Evolutionary conservation across 2,888 invertebrate genomes (phyloP).

Genomic region (Sisyra nigra): DNA sequence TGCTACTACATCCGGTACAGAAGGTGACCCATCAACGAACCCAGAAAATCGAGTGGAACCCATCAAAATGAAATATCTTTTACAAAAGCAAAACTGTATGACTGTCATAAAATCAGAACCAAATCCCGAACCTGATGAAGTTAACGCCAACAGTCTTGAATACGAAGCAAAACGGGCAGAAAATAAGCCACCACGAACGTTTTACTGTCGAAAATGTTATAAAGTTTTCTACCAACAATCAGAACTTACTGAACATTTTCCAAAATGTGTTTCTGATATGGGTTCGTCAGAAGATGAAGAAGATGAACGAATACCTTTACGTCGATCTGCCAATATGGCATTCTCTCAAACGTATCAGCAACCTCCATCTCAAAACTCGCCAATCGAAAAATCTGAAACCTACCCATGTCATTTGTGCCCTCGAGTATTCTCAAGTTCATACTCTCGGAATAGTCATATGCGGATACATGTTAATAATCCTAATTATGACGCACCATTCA

Average conservation of each 20-base stretch:
- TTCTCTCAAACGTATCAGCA: too few species aligned
- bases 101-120: background rate
- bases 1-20: background rate
- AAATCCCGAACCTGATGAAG: background rate
- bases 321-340: too few species aligned
- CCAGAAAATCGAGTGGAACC: conserved; percentile 1
- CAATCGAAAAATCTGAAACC: background rate
- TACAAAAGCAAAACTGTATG: background rate
- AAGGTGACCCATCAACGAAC: background rate
- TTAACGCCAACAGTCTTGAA: background rate
- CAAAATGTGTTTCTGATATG: background rate
- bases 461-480: conserved; percentile 5
- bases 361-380: background rate
- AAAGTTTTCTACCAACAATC: conserved; percentile 4
- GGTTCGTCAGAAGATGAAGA: too few species aligned
- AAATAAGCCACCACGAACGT: conserved; percentile 1
- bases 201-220: conserved; percentile 8
- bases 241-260: conserved; percentile 2
- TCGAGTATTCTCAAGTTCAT: background rate
- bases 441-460: conserved; percentile 9
- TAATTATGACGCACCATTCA: background rate
- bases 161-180: background rate
- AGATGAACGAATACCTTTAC: too few species aligned
- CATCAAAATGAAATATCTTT: conserved; percentile 6
- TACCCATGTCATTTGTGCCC: conserved; percentile 1